Conservation (phyloP, 2,888 invertebrate species). For the Elgonia sp. region DNA sequence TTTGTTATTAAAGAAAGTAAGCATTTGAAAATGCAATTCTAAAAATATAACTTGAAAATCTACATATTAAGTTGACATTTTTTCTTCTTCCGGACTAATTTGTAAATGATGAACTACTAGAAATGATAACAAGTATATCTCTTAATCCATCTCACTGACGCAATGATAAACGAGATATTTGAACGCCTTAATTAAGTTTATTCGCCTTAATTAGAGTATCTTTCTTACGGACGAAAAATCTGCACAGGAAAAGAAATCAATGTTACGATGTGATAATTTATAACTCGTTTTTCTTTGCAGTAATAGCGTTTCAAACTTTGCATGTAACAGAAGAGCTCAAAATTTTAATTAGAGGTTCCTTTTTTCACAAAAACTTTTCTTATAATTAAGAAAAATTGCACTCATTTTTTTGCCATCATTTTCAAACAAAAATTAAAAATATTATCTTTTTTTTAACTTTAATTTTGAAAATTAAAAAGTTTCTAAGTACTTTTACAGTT, state of each 20-base stretch:
- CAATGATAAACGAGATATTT: slow-evolving; percentile 46
- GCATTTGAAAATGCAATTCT: no score
- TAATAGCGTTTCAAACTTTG: slow-evolving; percentile 15
- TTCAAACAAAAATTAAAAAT: no score
- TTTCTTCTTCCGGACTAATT: slow-evolving; percentile 20
- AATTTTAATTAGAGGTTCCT: neutral
- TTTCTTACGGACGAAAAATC: slow-evolving; percentile 25
- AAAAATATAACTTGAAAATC: no score
- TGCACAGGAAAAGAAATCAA: slow-evolving; percentile 49
- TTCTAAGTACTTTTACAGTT: no score
- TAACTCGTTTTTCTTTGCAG: slow-evolving; percentile 16
- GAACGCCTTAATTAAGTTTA: slow-evolving; percentile 46
- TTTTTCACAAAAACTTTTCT: neutral
- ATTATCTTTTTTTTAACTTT: no score
- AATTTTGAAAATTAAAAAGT: no score
- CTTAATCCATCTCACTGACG: slow-evolving; percentile 20
- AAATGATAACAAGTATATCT: slow-evolving; percentile 17
- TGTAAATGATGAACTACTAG: slow-evolving; percentile 13
- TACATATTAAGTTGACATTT: neutral
- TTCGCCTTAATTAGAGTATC: slow-evolving; percentile 42
- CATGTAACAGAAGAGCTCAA: neutral
- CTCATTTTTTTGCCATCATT: neutral
- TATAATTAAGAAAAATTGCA: no score
- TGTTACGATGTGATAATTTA: slow-evolving; percentile 53
- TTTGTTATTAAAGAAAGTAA: no score